Conservation (phyloP, 2,888 invertebrate species). For the Leptopilina myrica region DNA sequence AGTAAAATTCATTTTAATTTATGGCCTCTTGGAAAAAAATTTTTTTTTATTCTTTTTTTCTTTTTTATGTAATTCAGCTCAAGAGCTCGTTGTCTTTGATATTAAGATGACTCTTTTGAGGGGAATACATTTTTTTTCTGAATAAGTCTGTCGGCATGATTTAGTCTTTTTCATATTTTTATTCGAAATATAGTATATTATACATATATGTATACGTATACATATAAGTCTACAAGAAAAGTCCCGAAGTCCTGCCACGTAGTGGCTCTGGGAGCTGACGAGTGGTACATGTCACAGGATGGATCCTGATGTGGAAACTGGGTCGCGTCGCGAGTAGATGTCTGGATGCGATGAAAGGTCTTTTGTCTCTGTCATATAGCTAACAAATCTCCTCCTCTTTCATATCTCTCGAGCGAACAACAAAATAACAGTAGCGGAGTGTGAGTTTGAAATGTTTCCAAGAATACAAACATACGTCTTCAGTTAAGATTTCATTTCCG, state of each 20-base stretch:
- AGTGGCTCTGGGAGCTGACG: slow-evolving; percentile 45
- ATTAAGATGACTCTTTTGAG: not conserved
- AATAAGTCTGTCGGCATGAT: not conserved
- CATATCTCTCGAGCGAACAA: slow-evolving; percentile 52
- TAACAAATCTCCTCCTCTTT: slow-evolving; percentile 53
- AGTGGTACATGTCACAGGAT: slow-evolving; percentile 46
- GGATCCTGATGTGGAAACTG: slow-evolving; percentile 48
- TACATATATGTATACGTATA: not conserved
- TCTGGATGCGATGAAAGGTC: slow-evolving; percentile 54
- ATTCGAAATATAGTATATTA: not conserved
- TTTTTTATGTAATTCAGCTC: too few relatives aligned
- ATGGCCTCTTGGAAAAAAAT: too few relatives aligned
- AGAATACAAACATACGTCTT: slow-evolving; percentile 14
- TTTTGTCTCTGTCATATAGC: slow-evolving; percentile 54
- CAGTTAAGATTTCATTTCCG: slow-evolving; percentile 21
- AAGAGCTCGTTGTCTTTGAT: not conserved
- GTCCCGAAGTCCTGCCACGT: slow-evolving; percentile 43
- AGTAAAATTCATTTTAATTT: too few relatives aligned
- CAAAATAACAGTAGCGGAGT: slow-evolving; percentile 41
- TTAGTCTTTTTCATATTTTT: not conserved
- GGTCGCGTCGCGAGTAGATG: slow-evolving; percentile 51
- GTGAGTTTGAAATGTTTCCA: slow-evolving; percentile 27
- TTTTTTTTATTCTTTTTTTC: too few relatives aligned
- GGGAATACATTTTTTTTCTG: not conserved
- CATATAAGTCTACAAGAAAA: not conserved